A percentile compares a stretch with the other conserved stretches of the same genome.
phyloP scores from a whole-genome alignment of 1,140 invertebrate genomes.

The Bicyclus anynana region DNA sequence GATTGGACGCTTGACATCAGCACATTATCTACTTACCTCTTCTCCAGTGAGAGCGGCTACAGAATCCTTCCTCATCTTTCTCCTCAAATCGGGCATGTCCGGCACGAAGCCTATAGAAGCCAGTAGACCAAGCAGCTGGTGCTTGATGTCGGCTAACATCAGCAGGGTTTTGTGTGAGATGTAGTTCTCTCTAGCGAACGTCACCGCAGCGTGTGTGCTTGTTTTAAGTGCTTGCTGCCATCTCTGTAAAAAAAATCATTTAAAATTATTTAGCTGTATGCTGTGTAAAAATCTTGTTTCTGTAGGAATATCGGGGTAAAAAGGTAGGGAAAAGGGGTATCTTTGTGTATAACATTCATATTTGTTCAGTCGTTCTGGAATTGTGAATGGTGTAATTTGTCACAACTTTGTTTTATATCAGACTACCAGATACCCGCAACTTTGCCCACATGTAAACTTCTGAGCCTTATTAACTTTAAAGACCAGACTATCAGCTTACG shows the following conservation, averaged over 20 bases:
- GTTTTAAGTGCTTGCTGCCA: slow-evolving; percentile 82
- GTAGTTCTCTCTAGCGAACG: slow-evolving; percentile 86
- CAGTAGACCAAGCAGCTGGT: slow-evolving; percentile 89
- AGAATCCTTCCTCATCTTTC: slow-evolving; percentile 81
- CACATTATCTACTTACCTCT: slow-evolving; percentile 66
- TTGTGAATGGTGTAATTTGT: no score
- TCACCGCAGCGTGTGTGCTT: slow-evolving; percentile 79
- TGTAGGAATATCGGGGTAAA: no score
- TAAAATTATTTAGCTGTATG: not conserved
- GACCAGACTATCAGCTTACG: no score
- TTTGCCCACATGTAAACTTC: no score
- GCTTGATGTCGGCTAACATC: slow-evolving; percentile 88
- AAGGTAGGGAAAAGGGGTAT: no score
- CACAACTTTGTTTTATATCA: no score
- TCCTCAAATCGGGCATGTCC: slow-evolving; percentile 70
- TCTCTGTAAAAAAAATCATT: slow-evolving; percentile 73
- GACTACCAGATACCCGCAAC: no score
- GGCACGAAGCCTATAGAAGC: slow-evolving; percentile 89
- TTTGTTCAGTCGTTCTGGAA: no score
- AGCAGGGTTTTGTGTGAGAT: slow-evolving; percentile 85
- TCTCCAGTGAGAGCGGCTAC: slow-evolving; percentile 83
- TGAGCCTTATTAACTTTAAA: no score
- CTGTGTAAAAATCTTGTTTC: no score
- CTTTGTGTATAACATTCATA: no score
- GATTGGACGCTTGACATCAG: no score